These are phyloP conservation scores for Diarsia rubi DNA, from an alignment of 2,888 invertebrate genomes.

Conservation along the genomic window DNA sequence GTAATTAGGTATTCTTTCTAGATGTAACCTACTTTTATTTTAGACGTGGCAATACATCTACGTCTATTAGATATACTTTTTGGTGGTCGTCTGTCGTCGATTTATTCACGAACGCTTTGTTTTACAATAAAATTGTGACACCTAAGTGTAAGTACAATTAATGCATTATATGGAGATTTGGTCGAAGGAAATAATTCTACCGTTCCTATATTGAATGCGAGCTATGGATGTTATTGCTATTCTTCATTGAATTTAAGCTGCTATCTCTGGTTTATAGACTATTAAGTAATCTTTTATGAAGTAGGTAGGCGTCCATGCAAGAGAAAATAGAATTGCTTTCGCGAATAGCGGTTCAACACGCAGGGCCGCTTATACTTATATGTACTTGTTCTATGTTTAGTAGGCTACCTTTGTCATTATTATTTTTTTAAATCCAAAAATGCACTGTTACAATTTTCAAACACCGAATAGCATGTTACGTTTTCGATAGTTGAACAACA, in stretches of 20 bases:
- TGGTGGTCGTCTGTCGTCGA: conserved; percentile 1
- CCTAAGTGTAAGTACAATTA: conserved; percentile 12
- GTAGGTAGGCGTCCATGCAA: conserved; percentile 64
- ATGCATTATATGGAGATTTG: conserved; percentile 44
- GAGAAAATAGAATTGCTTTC: conserved; percentile 76
- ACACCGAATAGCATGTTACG: background rate
- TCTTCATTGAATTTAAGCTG: conserved; percentile 55
- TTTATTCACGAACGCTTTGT: conserved; percentile 35
- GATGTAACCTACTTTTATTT: conserved; percentile 23
- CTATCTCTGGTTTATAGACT: conserved; percentile 58
- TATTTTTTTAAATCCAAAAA: background rate
- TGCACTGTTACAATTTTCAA: background rate
- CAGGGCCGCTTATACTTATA: conserved; percentile 53
- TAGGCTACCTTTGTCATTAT: background rate
- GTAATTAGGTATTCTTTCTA: conserved; percentile 28
- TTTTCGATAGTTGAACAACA: background rate
- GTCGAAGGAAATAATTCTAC: conserved; percentile 38
- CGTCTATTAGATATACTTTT: background rate
- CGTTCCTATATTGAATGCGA: conserved; percentile 10
- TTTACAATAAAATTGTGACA: conserved; percentile 42
- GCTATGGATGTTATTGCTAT: conserved; percentile 20
- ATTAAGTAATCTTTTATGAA: conserved; percentile 64
- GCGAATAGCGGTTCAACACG: conserved; percentile 73
- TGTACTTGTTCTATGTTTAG: background rate
- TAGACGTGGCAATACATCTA: conserved; percentile 4